Evolutionary conservation across 2,797 vertebrate species (phyloP).

Genomic region (Tolypeutes matacus): DNA sequence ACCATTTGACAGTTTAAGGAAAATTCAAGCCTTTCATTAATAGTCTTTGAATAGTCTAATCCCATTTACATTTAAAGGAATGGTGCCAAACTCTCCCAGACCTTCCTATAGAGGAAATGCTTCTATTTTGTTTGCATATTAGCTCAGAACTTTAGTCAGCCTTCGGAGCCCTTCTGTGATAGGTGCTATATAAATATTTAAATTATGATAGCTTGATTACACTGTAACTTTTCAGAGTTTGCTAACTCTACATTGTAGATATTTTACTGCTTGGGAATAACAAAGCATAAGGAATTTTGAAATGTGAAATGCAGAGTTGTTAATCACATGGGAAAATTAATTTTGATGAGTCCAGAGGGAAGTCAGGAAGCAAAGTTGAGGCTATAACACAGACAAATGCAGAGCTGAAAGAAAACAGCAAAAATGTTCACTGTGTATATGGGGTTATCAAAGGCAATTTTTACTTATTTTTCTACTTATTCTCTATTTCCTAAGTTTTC

Average conservation of each 20-base stretch:
- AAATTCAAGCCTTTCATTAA: background rate
- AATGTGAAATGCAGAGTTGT: conserved; percentile 34
- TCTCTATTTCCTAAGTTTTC: conserved; percentile 6
- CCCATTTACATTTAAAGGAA: background rate
- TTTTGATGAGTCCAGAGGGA: conserved; percentile 29
- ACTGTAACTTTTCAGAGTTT: conserved; percentile 18
- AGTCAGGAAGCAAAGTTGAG: background rate
- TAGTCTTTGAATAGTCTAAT: background rate
- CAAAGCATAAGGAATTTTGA: conserved; percentile 19
- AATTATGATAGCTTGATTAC: conserved; percentile 29
- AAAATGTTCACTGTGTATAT: background rate
- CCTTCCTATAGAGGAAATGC: conserved; percentile 36
- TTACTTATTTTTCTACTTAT: background rate
- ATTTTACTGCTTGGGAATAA: conserved; percentile 29
- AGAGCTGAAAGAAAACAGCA: background rate
- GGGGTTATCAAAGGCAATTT: background rate
- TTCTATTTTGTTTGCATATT: conserved; percentile 63
- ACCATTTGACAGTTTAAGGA: background rate
- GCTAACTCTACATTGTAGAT: conserved; percentile 12
- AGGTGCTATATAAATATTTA: conserved; percentile 70
- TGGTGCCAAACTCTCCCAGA: background rate
- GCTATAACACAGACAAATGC: background rate
- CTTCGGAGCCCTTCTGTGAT: conserved; percentile 30
- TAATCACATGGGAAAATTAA: conserved; percentile 18
- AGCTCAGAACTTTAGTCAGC: conserved; percentile 35